Evolutionary conservation across 1,140 invertebrate genomes (phyloP).

Genomic region (Theocolax elegans): DNA sequence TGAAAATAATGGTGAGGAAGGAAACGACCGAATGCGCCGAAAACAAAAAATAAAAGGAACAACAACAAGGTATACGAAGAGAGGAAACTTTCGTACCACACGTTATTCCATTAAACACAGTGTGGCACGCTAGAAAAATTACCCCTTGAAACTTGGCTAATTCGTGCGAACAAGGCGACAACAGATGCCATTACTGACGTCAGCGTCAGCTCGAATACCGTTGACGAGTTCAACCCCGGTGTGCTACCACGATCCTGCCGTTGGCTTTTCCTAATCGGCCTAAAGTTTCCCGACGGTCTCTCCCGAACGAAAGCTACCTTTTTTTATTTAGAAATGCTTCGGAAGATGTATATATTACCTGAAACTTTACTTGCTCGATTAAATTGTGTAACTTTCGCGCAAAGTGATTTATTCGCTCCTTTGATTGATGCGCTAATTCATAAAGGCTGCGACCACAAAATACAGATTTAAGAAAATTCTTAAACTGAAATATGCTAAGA

Average conservation of each 20-base stretch:
- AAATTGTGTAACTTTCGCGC: not conserved
- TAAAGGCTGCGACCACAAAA: no score
- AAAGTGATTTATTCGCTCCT: no score
- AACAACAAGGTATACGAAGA: not conserved
- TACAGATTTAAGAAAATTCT: no score
- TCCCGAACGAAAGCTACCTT: not conserved
- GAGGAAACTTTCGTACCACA: not conserved
- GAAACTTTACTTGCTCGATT: not conserved
- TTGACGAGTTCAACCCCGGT: conserved; percentile 19
- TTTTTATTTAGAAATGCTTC: conserved; percentile 10
- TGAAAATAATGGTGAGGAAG: not conserved
- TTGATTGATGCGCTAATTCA: no score
- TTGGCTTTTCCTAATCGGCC: conserved; percentile 29
- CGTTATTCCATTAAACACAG: conserved; percentile 32
- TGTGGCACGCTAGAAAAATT: conserved; percentile 14
- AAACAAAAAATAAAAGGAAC: not conserved
- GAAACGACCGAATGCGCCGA: not conserved
- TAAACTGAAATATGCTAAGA: no score
- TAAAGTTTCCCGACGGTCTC: conserved; percentile 26
- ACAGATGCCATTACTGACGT: conserved; percentile 35
- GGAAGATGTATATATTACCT: not conserved
- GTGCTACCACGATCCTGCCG: not conserved
- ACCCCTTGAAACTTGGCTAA: conserved; percentile 35
- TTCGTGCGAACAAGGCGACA: conserved; percentile 27
- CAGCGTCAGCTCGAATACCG: conserved; percentile 15